Conservation (phyloP, 2,113 vertebrate species). For the Paedocypris sp. region DNA sequence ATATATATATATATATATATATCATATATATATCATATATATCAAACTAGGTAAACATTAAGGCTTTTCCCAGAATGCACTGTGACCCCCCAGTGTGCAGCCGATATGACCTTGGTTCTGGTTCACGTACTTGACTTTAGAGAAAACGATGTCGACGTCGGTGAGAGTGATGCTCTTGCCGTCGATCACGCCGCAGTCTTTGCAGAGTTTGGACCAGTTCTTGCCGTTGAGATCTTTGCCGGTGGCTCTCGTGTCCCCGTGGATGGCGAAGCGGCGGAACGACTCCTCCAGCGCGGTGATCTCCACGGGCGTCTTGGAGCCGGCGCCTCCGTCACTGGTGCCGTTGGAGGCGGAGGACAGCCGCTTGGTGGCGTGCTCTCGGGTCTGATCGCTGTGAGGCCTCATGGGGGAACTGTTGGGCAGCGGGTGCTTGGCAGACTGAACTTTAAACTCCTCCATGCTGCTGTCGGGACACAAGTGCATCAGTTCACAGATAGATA, state of each 20-base stretch:
- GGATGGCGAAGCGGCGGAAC: slow-evolving; percentile 83
- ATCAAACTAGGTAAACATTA: no score
- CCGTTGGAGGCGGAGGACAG: slow-evolving; percentile 72
- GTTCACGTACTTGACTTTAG: slow-evolving; percentile 89
- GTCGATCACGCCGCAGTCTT: slow-evolving; percentile 86
- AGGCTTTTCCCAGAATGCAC: no score
- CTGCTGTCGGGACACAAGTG: slow-evolving; percentile 46
- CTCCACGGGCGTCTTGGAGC: slow-evolving; percentile 62
- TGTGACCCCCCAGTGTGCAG: no score
- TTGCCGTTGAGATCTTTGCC: slow-evolving; percentile 92
- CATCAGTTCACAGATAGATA: no score
- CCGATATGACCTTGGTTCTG: no score
- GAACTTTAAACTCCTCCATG: slow-evolving; percentile 63
- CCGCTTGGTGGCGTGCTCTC: slow-evolving; percentile 55
- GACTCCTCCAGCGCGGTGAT: slow-evolving; percentile 82
- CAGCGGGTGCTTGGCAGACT: slow-evolving; percentile 58
- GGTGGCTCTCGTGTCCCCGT: slow-evolving; percentile 81
- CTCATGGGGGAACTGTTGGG: slow-evolving; percentile 47
- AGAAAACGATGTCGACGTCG: slow-evolving; percentile 95
- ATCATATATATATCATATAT: no score
- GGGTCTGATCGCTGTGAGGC: slow-evolving; percentile 53
- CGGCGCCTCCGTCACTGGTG: slow-evolving; percentile 61
- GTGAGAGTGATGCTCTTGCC: slow-evolving; percentile 83
- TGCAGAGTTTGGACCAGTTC: slow-evolving; percentile 95
- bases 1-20: no score